Evolutionary conservation across 2,888 invertebrate genomes (phyloP).

Genomic region (Platycheirus rosarum): DNA sequence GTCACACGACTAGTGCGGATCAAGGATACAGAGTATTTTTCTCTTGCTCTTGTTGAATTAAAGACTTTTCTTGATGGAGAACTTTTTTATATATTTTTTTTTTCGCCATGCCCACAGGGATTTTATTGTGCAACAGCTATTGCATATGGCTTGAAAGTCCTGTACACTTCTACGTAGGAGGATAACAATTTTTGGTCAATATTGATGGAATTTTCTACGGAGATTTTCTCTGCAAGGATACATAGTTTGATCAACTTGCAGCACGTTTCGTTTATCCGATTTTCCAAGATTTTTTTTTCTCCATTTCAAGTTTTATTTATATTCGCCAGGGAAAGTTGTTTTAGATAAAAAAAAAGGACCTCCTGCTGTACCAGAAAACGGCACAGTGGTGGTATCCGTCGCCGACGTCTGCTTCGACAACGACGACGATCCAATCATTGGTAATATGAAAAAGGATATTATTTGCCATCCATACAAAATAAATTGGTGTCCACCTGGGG

Average conservation of each 20-base stretch:
- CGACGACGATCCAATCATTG: conserved; percentile 68
- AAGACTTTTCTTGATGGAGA: conserved; percentile 35
- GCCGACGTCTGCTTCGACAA: conserved; percentile 26
- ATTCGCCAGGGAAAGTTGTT: conserved; percentile 40
- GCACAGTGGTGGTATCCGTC: conserved; percentile 28
- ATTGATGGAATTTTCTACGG: conserved; percentile 70
- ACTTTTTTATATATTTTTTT: conserved; percentile 23
- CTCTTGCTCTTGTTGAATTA: conserved; percentile 21
- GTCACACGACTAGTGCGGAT: conserved; percentile 37
- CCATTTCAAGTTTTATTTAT: conserved; percentile 38
- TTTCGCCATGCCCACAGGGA: conserved; percentile 13
- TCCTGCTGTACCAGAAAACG: conserved; percentile 10
- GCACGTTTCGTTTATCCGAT: conserved; percentile 71
- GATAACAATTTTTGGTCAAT: conserved; percentile 72
- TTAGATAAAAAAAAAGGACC: conserved; percentile 21
- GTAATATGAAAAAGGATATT: conserved; percentile 73
- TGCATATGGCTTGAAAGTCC: conserved; percentile 52
- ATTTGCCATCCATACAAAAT: conserved; percentile 70
- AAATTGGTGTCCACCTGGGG: conserved; percentile 71
- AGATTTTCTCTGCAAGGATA: conserved; percentile 39
- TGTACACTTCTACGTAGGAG: conserved; percentile 37
- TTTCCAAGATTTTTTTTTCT: conserved; percentile 34
- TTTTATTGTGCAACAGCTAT: conserved; percentile 62
- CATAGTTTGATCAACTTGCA: conserved; percentile 60
- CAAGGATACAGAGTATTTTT: conserved; percentile 25